phyloP scores from a whole-genome alignment of 2,888 invertebrate genomes.

The Choristoneura rosaceana region DNA sequence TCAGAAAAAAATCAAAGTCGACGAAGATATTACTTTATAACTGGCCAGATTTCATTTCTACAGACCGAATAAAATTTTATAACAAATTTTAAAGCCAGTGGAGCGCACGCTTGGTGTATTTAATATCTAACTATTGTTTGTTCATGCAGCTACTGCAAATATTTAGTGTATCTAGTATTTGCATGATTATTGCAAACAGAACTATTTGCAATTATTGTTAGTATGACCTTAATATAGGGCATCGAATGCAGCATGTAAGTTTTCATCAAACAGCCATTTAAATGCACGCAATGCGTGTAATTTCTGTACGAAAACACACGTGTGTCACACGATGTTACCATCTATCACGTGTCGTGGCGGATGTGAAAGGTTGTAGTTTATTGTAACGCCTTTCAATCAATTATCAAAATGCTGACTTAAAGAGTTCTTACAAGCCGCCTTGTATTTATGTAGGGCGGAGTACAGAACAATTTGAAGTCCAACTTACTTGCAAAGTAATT shows the following conservation, averaged over 20 bases:
- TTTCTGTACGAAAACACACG: too few relatives aligned
- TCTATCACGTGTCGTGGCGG: too few relatives aligned
- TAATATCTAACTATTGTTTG: background rate
- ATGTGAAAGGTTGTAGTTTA: too few relatives aligned
- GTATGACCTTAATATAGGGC: constrained; percentile 15
- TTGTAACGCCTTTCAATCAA: too few relatives aligned
- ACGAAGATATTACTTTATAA: constrained; percentile 19
- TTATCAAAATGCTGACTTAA: background rate
- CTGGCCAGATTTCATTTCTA: constrained; percentile 7
- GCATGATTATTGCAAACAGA: constrained; percentile 19
- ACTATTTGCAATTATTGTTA: constrained; percentile 24
- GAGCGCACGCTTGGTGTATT: background rate
- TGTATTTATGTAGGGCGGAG: background rate
- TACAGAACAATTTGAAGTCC: constrained; percentile 17
- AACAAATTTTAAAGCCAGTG: background rate
- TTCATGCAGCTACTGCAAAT: constrained; percentile 9
- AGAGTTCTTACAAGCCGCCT: background rate
- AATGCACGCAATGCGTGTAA: background rate
- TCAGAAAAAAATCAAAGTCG: constrained; percentile 31
- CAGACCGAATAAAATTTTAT: background rate
- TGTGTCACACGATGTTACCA: too few relatives aligned
- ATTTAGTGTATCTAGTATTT: constrained; percentile 15
- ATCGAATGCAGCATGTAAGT: constrained; percentile 8
- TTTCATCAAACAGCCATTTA: background rate
- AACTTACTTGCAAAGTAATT: constrained; percentile 37